These are phyloP conservation scores for Bombyx mori DNA, from an alignment of 1,140 invertebrate genomes.

Conservation along the genomic window DNA sequence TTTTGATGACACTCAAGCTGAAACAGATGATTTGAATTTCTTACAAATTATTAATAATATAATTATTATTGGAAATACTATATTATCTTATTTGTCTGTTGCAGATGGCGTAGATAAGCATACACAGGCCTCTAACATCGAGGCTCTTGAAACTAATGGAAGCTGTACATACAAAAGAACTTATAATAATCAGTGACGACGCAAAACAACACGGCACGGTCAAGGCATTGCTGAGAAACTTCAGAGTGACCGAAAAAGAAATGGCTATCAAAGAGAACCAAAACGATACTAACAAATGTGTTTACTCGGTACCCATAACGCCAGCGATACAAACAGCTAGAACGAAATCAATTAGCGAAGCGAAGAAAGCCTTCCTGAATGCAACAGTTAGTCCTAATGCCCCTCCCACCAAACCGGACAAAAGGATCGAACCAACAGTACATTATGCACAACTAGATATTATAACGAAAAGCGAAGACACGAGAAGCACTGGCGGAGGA, in stretches of 20 bases:
- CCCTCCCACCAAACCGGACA: constrained; percentile 10
- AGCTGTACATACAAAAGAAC: constrained; percentile 40
- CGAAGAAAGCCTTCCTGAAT: constrained; percentile 52
- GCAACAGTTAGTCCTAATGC: constrained; percentile 30
- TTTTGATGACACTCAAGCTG: no score
- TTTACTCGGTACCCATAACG: constrained; percentile 51
- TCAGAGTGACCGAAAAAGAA: constrained; percentile 47
- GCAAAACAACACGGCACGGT: constrained; percentile 48
- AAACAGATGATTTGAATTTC: no score
- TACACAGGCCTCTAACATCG: constrained; percentile 43
- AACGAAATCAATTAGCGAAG: constrained; percentile 44
- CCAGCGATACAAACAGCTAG: constrained; percentile 32
- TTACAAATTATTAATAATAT: background rate
- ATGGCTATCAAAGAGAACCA: constrained; percentile 62
- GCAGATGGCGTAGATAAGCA: constrained; percentile 62
- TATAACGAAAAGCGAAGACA: constrained; percentile 55
- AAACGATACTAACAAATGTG: constrained; percentile 38
- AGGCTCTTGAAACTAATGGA: constrained; percentile 59
- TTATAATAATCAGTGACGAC: constrained; percentile 42
- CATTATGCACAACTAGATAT: constrained; percentile 63
- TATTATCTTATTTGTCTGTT: constrained; percentile 29
- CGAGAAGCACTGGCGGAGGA: constrained; percentile 64
- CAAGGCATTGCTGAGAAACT: constrained; percentile 51
- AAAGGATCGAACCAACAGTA: constrained; percentile 34
- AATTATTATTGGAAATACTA: background rate